These are phyloP conservation scores for Arbacia lixula DNA, from an alignment of 53 echinoderm and acorn worm genomes.

Conservation along the genomic window DNA sequence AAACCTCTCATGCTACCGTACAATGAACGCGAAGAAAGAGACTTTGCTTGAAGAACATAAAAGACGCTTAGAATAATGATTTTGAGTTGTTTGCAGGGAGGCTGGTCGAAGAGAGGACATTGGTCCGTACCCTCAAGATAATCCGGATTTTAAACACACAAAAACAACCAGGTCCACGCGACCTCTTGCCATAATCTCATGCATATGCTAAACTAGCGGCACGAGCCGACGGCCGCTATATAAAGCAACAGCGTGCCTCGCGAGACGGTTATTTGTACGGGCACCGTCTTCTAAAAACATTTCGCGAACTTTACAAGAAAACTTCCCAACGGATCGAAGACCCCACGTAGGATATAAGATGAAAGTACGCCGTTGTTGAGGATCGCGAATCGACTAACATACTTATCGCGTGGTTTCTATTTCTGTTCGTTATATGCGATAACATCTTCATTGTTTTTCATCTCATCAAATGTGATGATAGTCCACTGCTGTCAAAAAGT, in stretches of 20 bases:
- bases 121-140: constrained; percentile 43
- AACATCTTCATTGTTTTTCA: no score
- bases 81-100: constrained; percentile 13
- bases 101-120: constrained; percentile 6
- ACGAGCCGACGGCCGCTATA: constrained; percentile 49
- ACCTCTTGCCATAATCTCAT: constrained; percentile 1
- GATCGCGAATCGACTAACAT: no score
- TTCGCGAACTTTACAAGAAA: background rate
- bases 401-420: no score
- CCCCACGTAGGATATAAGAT: no score
- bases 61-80: background rate
- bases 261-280: background rate
- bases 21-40: constrained; percentile 4
- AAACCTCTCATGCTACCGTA: background rate
- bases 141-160: constrained; percentile 48
- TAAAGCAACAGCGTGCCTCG: constrained; percentile 17
- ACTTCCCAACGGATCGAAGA: background rate
- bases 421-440: no score
- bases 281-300: background rate
- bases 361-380: no score
- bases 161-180: constrained; percentile 43
- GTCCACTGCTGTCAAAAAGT: no score
- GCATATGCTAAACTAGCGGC: constrained; percentile 57
- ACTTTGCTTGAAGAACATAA: constrained; percentile 5
- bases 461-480: no score